These are phyloP conservation scores for Latheticus oryzae DNA, from an alignment of 2,888 invertebrate genomes.

Conservation along the genomic window DNA sequence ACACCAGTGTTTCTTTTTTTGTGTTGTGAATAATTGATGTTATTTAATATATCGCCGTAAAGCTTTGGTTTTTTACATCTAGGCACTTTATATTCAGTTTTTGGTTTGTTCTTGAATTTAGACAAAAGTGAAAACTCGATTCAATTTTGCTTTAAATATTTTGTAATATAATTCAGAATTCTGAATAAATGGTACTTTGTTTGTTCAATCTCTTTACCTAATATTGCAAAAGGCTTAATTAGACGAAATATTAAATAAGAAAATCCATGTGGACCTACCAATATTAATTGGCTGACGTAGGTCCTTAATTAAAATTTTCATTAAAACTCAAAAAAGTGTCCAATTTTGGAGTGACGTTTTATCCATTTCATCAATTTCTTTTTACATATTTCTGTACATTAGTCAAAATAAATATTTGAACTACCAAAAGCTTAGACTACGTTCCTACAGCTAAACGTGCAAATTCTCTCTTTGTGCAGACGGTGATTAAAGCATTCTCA, in stretches of 20 bases:
- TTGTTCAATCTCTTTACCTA: neutral
- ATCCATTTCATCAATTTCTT: neutral
- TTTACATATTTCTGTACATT: too few species aligned
- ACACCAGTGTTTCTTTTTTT: slow-evolving; percentile 1
- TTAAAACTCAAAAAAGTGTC: slow-evolving; percentile 1
- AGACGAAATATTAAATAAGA: slow-evolving; percentile 3
- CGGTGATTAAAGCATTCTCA: slow-evolving; percentile 24
- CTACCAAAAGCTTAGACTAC: too few species aligned
- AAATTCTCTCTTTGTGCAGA: slow-evolving; percentile 23
- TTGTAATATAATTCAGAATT: too few species aligned
- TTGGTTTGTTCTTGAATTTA: too few species aligned
- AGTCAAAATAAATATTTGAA: too few species aligned
- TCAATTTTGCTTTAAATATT: too few species aligned
- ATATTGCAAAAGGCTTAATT: neutral
- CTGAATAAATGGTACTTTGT: too few species aligned
- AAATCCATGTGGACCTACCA: neutral
- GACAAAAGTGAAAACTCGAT: too few species aligned
- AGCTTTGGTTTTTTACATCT: too few species aligned
- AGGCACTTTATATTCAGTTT: too few species aligned
- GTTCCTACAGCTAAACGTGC: slow-evolving; percentile 1
- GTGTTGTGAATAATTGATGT: slow-evolving; percentile 13
- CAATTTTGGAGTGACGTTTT: too few species aligned
- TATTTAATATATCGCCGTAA: slow-evolving; percentile 14
- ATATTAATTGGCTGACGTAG: slow-evolving; percentile 1
- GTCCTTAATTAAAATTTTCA: slow-evolving; percentile 12